Base-by-base conservation (phyloP, 2,888 invertebrate species). In the Scaptomyza cyrtandrae region DNA sequence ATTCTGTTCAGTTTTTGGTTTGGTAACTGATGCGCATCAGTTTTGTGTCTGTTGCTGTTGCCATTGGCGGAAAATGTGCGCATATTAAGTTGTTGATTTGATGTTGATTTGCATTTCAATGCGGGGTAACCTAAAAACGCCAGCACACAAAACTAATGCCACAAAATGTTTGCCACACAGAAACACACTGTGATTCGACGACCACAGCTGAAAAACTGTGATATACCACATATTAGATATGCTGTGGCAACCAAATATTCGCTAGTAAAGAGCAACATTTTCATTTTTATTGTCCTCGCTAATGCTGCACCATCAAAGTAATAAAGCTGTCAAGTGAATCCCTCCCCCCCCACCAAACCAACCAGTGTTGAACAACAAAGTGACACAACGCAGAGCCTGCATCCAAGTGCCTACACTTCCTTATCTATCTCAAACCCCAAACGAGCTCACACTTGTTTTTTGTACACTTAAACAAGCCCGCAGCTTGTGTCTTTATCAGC, bases 21-120 rank as follows among this genome's bases (percentile, higher is more conserved):
- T 55, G 29, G 49, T 39, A 54, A 60, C 29, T 69, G 69, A 70
- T 72, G 57, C 43, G 31, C 54, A 54, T 39, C 44, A 44, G 45
- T 53, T 46, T 35, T 57, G 53, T 39, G 53, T 60, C 16, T 31
- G 46, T 39, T 46, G 10, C 5, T 58, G 7, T 35, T 61, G 60
- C 41, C 24, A 24, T 59, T 80, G 71, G 56, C 69, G 69, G 59
- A 71, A 66, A 71, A 71, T 77, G 76, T 70, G 55, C 61, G 80
- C 82, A 82, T 80, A 85, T 85, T 79, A 83, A 84, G 81, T 75
- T 86, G 79, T 72, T 84, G 80, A 82, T 86, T 83, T 80, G n/a
- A 39, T 39, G 83, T 67, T 71, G 80, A 83, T 86, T 80, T 80
- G 66, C 74, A 83, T 80, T 65, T 69, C 43, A 52, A 49, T 31